Conservation (phyloP, 2,888 invertebrate genomes). For the Nomada fabriciana region DNA sequence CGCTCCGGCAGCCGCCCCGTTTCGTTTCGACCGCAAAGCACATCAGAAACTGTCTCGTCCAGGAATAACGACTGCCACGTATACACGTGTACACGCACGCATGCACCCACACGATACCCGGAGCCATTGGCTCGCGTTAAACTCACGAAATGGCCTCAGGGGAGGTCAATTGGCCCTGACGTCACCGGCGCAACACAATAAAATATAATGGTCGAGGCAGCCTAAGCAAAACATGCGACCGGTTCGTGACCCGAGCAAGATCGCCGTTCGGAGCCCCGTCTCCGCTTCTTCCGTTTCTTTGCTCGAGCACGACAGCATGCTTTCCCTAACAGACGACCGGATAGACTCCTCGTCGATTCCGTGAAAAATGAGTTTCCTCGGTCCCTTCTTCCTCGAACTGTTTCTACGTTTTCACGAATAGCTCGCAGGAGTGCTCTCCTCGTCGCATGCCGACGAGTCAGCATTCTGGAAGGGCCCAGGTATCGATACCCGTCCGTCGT, state of each 20-base stretch:
- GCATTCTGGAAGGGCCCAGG: too few species aligned
- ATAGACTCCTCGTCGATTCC: too few species aligned
- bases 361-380: neutral
- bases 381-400: too few species aligned
- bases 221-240: constrained; percentile 67
- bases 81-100: neutral
- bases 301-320: neutral
- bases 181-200: constrained; percentile 74
- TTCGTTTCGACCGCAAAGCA: constrained; percentile 4
- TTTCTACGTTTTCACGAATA: too few species aligned
- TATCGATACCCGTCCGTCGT: too few species aligned
- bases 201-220: constrained; percentile 70
- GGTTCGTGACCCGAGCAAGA: constrained; percentile 66
- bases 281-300: constrained; percentile 20
- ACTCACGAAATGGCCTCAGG: constrained; percentile 67
- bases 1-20: neutral
- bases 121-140: constrained; percentile 72
- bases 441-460: too few species aligned
- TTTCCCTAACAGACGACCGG: constrained; percentile 10
- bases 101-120: constrained; percentile 47
- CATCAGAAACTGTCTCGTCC: constrained; percentile 61
- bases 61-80: constrained; percentile 72
- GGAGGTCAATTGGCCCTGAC: constrained; percentile 77
- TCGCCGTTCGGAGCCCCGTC: constrained; percentile 42
- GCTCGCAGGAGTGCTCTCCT: too few species aligned